These are phyloP conservation scores for Automeris io DNA, from an alignment of 2,888 invertebrate genomes.

Conservation along the genomic window DNA sequence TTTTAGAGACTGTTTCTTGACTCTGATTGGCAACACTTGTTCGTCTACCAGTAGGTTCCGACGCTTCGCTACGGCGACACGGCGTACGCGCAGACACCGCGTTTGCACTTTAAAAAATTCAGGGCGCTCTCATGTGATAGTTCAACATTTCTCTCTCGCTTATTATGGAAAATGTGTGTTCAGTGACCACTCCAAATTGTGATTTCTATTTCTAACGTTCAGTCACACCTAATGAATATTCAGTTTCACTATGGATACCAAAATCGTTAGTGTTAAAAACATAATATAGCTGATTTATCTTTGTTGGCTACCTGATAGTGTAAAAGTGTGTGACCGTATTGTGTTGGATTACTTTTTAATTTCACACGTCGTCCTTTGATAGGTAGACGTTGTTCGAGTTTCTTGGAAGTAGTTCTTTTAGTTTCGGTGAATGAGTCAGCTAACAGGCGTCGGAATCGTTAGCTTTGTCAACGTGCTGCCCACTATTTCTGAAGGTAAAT, in stretches of 20 bases:
- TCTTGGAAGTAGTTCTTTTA: slow-evolving; percentile 45
- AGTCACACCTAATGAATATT: slow-evolving; percentile 16
- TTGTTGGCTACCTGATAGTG: slow-evolving; percentile 66
- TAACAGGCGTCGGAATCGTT: slow-evolving; percentile 72
- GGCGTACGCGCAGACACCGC: slow-evolving; percentile 51
- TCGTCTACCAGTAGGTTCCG: slow-evolving; percentile 50
- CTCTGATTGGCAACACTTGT: no score
- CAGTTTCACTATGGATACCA: slow-evolving; percentile 29
- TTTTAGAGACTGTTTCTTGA: no score
- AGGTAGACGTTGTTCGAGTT: slow-evolving; percentile 41
- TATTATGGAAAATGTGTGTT: slow-evolving; percentile 51
- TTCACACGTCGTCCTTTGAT: slow-evolving; percentile 30
- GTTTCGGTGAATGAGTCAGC: slow-evolving; percentile 74
- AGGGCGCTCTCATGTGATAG: slow-evolving; percentile 59
- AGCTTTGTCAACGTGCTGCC: slow-evolving; percentile 73
- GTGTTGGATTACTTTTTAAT: slow-evolving; percentile 37
- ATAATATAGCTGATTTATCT: slow-evolving; percentile 47
- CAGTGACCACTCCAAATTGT: slow-evolving; percentile 38
- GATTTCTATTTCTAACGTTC: slow-evolving; percentile 37
- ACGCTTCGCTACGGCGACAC: slow-evolving; percentile 53
- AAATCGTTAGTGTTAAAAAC: slow-evolving; percentile 45
- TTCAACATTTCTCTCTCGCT: slow-evolving; percentile 49
- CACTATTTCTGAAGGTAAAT: slow-evolving; percentile 70
- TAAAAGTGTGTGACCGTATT: slow-evolving; percentile 48
- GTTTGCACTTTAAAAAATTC: slow-evolving; percentile 27